Evolutionary conservation across 2,888 invertebrate species (phyloP).

Genomic region (Microctonus aethiopoides): DNA sequence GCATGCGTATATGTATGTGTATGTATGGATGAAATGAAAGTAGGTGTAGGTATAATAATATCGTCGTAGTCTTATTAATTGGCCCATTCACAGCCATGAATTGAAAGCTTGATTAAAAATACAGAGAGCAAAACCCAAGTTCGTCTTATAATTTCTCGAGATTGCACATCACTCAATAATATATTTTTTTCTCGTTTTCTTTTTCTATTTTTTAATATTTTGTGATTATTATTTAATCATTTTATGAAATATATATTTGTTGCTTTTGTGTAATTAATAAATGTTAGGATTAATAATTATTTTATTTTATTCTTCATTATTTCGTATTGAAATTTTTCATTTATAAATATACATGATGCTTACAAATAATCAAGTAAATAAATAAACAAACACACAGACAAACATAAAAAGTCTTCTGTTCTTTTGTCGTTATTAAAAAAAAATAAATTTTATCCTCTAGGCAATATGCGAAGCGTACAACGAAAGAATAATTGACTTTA

Average conservation of each 20-base stretch:
- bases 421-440: slow-evolving; percentile 9
- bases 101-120: slow-evolving; percentile 29
- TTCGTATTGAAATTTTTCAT: no score
- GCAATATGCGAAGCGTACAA: slow-evolving; percentile 28
- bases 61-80: slow-evolving; percentile 11
- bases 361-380: neutral
- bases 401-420: neutral
- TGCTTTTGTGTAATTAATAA: neutral
- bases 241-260: neutral
- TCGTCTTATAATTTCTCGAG: slow-evolving; percentile 1
- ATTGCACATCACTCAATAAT: neutral
- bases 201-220: neutral
- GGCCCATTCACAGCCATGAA: slow-evolving; percentile 25
- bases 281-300: no score
- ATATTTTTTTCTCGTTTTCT: neutral
- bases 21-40: neutral
- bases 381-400: neutral
- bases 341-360: no score
- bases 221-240: neutral
- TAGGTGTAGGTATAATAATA: neutral
- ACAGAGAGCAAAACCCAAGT: slow-evolving; percentile 13
- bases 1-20: no score
- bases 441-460: slow-evolving; percentile 24
- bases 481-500: slow-evolving; percentile 63
- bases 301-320: neutral